These are phyloP conservation scores for Pollenia griseotomentosa DNA, from an alignment of 2,888 invertebrate species.

Conservation along the genomic window DNA sequence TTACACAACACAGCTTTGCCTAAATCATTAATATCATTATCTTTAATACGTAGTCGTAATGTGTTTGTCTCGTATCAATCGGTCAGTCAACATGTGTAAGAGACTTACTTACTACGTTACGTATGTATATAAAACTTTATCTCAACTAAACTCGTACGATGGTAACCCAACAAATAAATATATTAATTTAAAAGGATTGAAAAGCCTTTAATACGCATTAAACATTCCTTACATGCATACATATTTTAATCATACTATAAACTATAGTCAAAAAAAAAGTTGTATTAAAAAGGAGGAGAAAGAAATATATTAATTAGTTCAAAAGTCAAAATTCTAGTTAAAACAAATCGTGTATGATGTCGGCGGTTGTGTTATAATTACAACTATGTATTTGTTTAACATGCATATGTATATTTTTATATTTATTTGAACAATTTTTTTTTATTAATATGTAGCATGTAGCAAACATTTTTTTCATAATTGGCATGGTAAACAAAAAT, in stretches of 20 bases:
- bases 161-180: not conserved
- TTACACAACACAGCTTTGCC: constrained; percentile 1
- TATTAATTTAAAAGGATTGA: constrained; percentile 13
- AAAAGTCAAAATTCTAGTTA: not conserved
- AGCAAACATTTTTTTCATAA: constrained; percentile 28
- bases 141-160: not conserved
- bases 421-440: not conserved
- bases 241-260: not conserved
- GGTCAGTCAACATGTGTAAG: constrained; percentile 10
- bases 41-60: constrained; percentile 2
- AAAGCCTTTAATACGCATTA: not conserved
- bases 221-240: not conserved
- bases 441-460: constrained; percentile 34
- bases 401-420: no score
- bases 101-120: not conserved
- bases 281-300: not conserved
- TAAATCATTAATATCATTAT: constrained; percentile 17
- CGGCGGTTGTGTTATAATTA: no score
- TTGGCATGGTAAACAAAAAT: constrained; percentile 46
- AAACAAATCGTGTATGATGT: no score
- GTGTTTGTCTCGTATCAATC: not conserved
- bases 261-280: not conserved
- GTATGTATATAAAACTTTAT: not conserved
- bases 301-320: not conserved
- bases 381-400: no score